These are phyloP conservation scores for Spinus olivaceus DNA, from an alignment of 2,797 vertebrate genomes.

Conservation along the genomic window DNA sequence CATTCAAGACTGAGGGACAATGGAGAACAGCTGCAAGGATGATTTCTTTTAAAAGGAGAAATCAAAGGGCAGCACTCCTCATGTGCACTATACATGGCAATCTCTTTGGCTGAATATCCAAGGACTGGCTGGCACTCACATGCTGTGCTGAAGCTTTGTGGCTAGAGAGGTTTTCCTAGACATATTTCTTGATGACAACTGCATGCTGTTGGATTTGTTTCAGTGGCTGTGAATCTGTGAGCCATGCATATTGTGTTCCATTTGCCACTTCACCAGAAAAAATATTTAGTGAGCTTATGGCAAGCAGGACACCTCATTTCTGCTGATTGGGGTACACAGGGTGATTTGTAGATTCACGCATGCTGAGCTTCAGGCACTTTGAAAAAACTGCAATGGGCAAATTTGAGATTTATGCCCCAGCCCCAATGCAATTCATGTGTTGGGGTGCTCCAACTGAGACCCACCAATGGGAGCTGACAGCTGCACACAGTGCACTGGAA, in stretches of 20 bases:
- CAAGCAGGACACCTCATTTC: slow-evolving; percentile 27
- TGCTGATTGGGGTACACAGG: neutral
- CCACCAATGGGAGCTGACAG: slow-evolving; percentile 21
- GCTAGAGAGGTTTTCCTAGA: slow-evolving; percentile 39
- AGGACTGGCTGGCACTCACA: slow-evolving; percentile 7
- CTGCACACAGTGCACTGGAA: slow-evolving; percentile 6
- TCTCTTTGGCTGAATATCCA: slow-evolving; percentile 31
- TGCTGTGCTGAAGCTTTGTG: neutral
- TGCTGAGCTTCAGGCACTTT: neutral
- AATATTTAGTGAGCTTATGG: slow-evolving; percentile 36
- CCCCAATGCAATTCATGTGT: neutral
- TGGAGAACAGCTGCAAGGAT: slow-evolving; percentile 5
- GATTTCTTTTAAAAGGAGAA: slow-evolving; percentile 37
- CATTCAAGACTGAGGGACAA: slow-evolving; percentile 17
- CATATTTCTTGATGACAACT: slow-evolving; percentile 54
- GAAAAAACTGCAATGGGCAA: neutral
- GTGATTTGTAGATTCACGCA: neutral
- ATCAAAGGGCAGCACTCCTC: slow-evolving; percentile 31
- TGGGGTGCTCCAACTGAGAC: slow-evolving; percentile 14
- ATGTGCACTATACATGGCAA: neutral
- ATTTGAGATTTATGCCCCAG: slow-evolving; percentile 1
- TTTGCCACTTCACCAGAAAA: slow-evolving; percentile 35
- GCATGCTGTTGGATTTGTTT: slow-evolving; percentile 48
- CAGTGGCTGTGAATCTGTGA: slow-evolving; percentile 18
- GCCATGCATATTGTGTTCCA: slow-evolving; percentile 15